Percentiles rank a stretch among this genome's conserved stretches.
Evolutionary conservation across 2,888 invertebrate species (phyloP).

Genomic region (Koerneria pararmatus): DNA sequence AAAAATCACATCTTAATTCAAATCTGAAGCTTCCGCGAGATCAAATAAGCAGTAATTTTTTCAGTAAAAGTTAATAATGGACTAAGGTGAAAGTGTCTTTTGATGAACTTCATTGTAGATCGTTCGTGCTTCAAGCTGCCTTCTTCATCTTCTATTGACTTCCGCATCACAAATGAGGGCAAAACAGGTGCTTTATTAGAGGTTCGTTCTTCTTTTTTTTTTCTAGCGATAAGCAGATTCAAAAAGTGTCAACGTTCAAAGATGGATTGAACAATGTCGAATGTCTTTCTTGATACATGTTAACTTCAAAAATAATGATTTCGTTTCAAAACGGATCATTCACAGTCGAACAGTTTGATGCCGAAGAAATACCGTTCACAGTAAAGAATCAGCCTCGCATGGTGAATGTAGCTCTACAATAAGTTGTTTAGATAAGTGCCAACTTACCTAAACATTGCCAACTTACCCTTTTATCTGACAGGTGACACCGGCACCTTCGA

Average conservation of each 20-base stretch:
- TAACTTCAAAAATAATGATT: too few relatives aligned
- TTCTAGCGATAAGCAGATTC: too few relatives aligned
- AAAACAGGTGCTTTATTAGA: constrained; percentile 50
- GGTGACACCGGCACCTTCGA: constrained; percentile 29
- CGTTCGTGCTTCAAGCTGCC: constrained; percentile 54
- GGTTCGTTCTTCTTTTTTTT: too few relatives aligned
- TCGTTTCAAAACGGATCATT: too few relatives aligned
- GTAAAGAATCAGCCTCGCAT: too few relatives aligned
- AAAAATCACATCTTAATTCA: background rate
- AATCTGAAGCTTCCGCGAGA: too few relatives aligned
- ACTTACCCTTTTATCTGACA: constrained; percentile 3
- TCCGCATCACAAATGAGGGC: constrained; percentile 55
- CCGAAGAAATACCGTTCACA: too few relatives aligned
- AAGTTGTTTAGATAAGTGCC: constrained; percentile 22
- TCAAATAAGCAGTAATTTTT: background rate
- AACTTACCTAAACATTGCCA: background rate
- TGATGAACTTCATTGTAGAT: constrained; percentile 29
- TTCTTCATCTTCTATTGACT: constrained; percentile 45
- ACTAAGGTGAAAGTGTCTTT: constrained; percentile 11
- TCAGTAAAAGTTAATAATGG: background rate
- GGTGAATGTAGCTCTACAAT: too few relatives aligned
- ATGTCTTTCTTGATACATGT: too few relatives aligned
- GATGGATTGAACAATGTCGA: too few relatives aligned
- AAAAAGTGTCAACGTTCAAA: too few relatives aligned
- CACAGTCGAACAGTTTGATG: too few relatives aligned